Evolutionary conservation across 2,113 vertebrate genomes (phyloP), one percentile per base, ranked within the genome.

Genomic region (Notiomystis cincta): DNA sequence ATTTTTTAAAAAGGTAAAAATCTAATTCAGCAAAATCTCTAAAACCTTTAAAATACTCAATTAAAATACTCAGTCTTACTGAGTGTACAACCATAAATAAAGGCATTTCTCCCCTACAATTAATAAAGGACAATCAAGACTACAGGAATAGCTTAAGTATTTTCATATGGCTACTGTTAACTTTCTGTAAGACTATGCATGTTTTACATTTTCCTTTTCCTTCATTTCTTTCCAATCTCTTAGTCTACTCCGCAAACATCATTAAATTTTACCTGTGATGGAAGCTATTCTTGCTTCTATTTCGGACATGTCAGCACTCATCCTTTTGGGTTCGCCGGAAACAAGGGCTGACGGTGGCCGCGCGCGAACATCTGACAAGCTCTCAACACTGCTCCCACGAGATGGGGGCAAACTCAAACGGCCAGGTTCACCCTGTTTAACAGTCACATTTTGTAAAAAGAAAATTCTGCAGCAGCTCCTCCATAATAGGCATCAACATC

Each of bases 281-380:
- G 98, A 98, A 40, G 98, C 96, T 89, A 99, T 98, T 95, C 99
- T 99, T 89, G 98, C 98, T 96, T 99, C 99, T 96, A 99, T 98
- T 98, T 99, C 99, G 35, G 99, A 99, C 97, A 99, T 98, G 97
- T 99, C 99, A 28, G 99, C 98, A 65, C 99, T 99, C 99, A 99
- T 99, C 96, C 99, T 98, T 96, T 99, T 99, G 97, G 97, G 98
- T 89, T 99, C 99, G 22, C 98, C 98, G 1, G 98, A 97, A 20
- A 98, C 93, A 79, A 97, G 93, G 69, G 98, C 97, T 96, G 98
- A 98, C 37, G 98, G 98, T 12, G 98, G 98, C 81, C 98, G 97
- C 2, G 97, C 97, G 0, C 97, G 97, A 84, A 95, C 94, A 14
- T 98, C 98, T 13, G 99, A 98, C 83, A 99, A 98, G 91, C 99